Evolutionary conservation across 2,888 invertebrate species (phyloP).

Genomic region (Smittia aterrima): DNA sequence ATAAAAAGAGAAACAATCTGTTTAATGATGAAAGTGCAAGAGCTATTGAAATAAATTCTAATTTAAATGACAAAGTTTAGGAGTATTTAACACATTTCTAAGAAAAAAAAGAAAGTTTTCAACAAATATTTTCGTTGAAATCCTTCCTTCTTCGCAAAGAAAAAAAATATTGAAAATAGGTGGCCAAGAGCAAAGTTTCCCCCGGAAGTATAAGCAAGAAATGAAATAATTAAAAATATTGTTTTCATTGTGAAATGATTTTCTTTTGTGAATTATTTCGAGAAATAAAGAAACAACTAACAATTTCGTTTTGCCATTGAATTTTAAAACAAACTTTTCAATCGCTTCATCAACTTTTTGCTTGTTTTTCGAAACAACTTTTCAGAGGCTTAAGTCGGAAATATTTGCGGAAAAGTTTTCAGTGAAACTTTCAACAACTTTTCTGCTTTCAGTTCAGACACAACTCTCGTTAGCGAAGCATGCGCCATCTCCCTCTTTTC

Average conservation of each 20-base stretch:
- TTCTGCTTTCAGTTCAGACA: too few relatives aligned
- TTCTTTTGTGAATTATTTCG: not conserved
- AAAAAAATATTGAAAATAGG: not conserved
- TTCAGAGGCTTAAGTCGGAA: not conserved
- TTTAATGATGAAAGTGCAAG: slow-evolving; percentile 16
- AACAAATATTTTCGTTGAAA: not conserved
- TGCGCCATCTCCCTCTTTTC: not conserved
- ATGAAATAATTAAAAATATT: not conserved
- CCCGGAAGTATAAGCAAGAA: not conserved
- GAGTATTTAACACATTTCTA: not conserved
- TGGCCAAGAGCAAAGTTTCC: not conserved
- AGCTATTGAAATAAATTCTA: not conserved
- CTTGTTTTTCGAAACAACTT: too few relatives aligned
- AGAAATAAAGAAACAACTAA: slow-evolving; percentile 5
- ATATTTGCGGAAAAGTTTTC: not conserved
- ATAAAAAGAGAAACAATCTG: slow-evolving; percentile 17
- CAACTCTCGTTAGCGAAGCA: not conserved
- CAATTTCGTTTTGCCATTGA: slow-evolving; percentile 7
- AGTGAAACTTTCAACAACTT: not conserved
- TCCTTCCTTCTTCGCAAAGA: not conserved
- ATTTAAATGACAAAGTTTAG: slow-evolving; percentile 12
- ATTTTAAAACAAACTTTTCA: not conserved
- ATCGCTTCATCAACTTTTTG: too few relatives aligned
- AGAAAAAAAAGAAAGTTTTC: not conserved
- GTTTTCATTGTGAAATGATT: not conserved